Base-by-base conservation (phyloP, 2,888 invertebrate genomes). In the Cantharis nigra region DNA sequence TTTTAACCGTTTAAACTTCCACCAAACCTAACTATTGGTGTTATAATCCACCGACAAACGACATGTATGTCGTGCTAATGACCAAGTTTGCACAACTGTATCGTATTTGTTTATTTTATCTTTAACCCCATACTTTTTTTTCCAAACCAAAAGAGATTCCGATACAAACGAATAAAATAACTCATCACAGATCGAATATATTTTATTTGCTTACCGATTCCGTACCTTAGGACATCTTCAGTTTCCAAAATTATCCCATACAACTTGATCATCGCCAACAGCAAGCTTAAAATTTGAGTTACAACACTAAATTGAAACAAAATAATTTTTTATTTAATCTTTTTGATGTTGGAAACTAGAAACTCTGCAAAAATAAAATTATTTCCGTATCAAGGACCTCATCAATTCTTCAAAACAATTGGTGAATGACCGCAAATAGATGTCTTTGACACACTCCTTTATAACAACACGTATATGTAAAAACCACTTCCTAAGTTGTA, bases 1-100 rank as follows among this genome's bases (percentile, higher is more conserved):
- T 85, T 85, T 85, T 85, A 85, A 78, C 73, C 63, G 70, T 70
- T 76, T 74, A 75, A 77, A 85, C 84, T 85, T 84, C 84, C 84
- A 82, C 84, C 82, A 82, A 81, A 81, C 77, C 79, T 77, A 79
- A 80, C 76, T 81, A 80, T 80, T 81, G 79, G 81, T 81, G 80
- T 74, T 74, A 30, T 30, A 77, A 82, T 81, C 79, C 80, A 80
- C 80, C 81, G 81, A 79, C 81, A 74, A 77, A 79, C 80, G 80
- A 49, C 82, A 79, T 82, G 75, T 80, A 82, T 79, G 79, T 77
- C 81, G 83, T 83, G 81, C 83, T 83, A 83, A 83, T 83, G 82
- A 83, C 82, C 82, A 83, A 83, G 81, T 83, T 83, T 81, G 81
- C 82, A 79, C 81, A 81, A 81, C 28, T 10, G 28, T 30, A 81